phyloP scores from a whole-genome alignment of 2,113 vertebrate genomes.

The Engystomops pustulosus region DNA sequence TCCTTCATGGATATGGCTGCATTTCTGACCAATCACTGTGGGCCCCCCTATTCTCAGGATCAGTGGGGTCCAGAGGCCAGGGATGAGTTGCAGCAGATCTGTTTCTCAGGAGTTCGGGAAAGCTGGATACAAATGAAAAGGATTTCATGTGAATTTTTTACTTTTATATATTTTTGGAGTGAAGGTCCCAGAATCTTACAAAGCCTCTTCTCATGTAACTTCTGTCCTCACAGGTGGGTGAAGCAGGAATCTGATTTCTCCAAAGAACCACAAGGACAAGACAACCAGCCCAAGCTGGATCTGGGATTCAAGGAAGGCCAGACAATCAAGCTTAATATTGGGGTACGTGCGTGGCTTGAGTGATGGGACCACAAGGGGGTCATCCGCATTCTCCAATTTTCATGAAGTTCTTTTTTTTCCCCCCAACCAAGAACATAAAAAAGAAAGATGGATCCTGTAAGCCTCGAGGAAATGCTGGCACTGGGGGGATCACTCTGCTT shows the following conservation, averaged over 20 bases:
- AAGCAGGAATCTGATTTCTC: slow-evolving; percentile 90
- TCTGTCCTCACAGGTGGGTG: slow-evolving; percentile 82
- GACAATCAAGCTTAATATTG: slow-evolving; percentile 96
- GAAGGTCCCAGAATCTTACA: too few species aligned
- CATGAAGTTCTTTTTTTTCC: background rate
- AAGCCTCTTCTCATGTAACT: background rate
- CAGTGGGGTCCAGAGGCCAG: too few species aligned
- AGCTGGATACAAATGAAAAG: too few species aligned
- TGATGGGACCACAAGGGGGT: background rate
- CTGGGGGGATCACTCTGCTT: slow-evolving; percentile 85
- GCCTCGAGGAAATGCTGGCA: slow-evolving; percentile 75
- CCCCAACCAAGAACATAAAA: slow-evolving; percentile 76
- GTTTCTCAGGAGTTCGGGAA: too few species aligned
- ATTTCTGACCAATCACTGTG: too few species aligned
- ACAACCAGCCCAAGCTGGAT: slow-evolving; percentile 88
- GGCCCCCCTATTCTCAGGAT: too few species aligned
- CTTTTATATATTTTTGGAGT: too few species aligned
- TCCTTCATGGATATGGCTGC: too few species aligned
- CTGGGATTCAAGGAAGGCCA: slow-evolving; percentile 98
- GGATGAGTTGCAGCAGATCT: too few species aligned
- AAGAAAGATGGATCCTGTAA: slow-evolving; percentile 82
- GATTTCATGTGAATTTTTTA: too few species aligned
- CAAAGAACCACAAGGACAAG: slow-evolving; percentile 85
- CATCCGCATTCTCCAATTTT: too few species aligned
- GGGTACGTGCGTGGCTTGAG: slow-evolving; percentile 72